A percentile compares a stretch with the other conserved stretches of the same genome.
These are phyloP conservation scores for Heterocephalus glaber DNA, from an alignment of 2,113 vertebrate genomes.

Conservation along the genomic window DNA sequence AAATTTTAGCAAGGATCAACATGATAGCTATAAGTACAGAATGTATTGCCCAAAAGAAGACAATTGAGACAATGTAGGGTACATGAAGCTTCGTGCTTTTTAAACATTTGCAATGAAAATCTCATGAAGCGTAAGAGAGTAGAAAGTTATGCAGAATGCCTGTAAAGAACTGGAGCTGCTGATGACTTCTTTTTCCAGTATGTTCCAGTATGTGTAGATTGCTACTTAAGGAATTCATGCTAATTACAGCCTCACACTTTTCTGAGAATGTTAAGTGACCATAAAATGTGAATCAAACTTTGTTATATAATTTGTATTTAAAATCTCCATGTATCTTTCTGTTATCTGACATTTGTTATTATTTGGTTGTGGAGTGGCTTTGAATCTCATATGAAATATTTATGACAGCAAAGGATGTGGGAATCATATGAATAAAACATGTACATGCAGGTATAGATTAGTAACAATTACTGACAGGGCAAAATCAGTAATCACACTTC, in stretches of 20 bases:
- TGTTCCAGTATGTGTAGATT: conserved; percentile 59
- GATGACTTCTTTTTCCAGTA: conserved; percentile 61
- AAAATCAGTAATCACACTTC: conserved; percentile 82
- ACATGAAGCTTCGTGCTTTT: not conserved
- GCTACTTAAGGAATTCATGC: conserved; percentile 67
- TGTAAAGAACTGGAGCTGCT: not conserved
- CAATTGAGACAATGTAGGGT: not conserved
- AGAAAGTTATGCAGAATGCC: not conserved
- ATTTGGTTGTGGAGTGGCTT: conserved; percentile 80
- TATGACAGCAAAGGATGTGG: conserved; percentile 80
- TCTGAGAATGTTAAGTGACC: conserved; percentile 73
- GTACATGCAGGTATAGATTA: conserved; percentile 83
- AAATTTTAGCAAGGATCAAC: not conserved
- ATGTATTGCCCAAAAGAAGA: not conserved
- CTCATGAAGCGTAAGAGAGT: not conserved
- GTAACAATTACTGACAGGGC: conserved; percentile 81
- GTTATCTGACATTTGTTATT: conserved; percentile 85
- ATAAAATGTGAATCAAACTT: conserved; percentile 79
- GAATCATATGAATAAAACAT: conserved; percentile 81
- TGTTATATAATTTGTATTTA: conserved; percentile 71
- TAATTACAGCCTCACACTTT: conserved; percentile 69
- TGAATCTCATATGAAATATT: conserved; percentile 86
- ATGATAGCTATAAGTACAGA: not conserved
- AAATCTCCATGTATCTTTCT: conserved; percentile 82
- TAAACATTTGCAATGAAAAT: not conserved